These are phyloP conservation scores for Mus minutoides DNA, from an alignment of 2,797 vertebrate genomes.

Conservation along the genomic window DNA sequence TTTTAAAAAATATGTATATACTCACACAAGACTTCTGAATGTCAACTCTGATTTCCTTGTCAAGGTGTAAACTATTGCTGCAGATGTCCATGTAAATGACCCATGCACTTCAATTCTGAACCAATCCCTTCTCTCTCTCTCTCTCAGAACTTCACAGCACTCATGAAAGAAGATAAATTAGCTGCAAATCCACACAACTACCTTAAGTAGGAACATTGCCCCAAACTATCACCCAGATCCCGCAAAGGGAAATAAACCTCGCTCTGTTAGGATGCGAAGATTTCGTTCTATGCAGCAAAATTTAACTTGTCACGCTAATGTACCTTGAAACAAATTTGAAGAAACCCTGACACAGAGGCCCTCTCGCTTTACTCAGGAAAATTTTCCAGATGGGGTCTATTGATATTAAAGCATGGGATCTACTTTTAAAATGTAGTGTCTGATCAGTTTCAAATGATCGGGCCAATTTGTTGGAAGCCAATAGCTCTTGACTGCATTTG, in stretches of 20 bases:
- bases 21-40: neutral
- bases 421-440: neutral
- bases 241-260: neutral
- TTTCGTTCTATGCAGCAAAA: neutral
- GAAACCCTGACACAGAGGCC: neutral
- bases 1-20: no score
- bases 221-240: neutral
- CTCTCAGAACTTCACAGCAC: neutral
- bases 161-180: neutral
- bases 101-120: neutral
- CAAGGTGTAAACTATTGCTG: neutral
- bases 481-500: neutral
- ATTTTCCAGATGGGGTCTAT: neutral
- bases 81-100: neutral
- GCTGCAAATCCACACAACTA: neutral
- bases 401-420: neutral
- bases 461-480: neutral
- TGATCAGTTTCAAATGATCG: neutral
- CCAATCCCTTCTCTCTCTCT: neutral
- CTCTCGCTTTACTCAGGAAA: neutral
- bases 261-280: neutral
- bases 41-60: neutral
- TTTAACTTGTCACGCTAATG: neutral
- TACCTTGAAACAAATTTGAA: constrained; percentile 18
- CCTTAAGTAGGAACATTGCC: neutral